Conservation (phyloP, 2,797 vertebrate species). For the Poeciliopsis presidionis region DNA sequence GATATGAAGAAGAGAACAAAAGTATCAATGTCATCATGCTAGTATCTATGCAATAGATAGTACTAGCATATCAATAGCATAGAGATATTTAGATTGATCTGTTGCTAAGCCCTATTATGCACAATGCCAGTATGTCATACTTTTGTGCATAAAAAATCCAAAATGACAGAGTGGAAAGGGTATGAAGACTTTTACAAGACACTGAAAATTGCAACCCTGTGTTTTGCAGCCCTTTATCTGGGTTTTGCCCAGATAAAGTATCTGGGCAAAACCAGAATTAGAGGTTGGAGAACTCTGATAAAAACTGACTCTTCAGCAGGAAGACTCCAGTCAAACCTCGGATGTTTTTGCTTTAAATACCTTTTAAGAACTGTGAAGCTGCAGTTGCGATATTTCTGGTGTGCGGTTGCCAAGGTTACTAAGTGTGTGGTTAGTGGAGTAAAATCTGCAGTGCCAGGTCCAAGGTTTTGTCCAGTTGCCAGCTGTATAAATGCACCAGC, state of each 20-base stretch:
- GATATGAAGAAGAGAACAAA: too few relatives aligned
- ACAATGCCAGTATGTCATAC: background rate
- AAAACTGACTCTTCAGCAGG: background rate
- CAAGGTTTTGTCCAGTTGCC: background rate
- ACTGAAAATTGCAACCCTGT: background rate
- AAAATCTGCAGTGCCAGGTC: background rate
- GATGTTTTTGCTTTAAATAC: background rate
- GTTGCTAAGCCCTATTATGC: too few relatives aligned
- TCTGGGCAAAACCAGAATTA: background rate
- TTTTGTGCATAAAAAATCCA: background rate
- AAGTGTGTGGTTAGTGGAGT: constrained; percentile 5
- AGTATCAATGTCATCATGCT: too few relatives aligned
- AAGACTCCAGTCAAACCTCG: background rate
- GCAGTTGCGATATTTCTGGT: background rate
- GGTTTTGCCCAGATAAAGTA: too few relatives aligned
- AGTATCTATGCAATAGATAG: too few relatives aligned
- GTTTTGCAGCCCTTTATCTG: too few relatives aligned
- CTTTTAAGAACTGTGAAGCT: background rate
- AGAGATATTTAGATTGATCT: too few relatives aligned
- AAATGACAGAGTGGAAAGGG: background rate
- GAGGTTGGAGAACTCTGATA: background rate
- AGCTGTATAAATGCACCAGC: background rate
- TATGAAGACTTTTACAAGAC: background rate
- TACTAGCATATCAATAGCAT: too few relatives aligned
- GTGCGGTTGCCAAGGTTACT: background rate